Evolutionary conservation across 2,797 vertebrate genomes (phyloP).

Genomic region (Urophycis tenuis): DNA sequence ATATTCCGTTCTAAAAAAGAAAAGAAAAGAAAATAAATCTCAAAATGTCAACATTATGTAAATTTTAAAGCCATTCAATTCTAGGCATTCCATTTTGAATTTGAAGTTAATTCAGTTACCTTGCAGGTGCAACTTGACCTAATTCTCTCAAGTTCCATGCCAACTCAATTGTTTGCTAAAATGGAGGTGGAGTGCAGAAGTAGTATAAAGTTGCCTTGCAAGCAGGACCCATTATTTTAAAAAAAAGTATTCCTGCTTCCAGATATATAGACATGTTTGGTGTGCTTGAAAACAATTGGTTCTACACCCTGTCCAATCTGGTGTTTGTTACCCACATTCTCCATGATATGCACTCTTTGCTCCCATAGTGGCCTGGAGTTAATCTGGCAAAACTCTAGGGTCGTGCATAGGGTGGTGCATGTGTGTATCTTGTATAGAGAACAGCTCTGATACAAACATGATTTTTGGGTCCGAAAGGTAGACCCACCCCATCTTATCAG

Average conservation of each 20-base stretch:
- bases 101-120: background rate
- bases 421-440: background rate
- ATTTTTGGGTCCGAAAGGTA: background rate
- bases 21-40: background rate
- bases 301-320: background rate
- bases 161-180: too few species aligned
- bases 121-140: background rate
- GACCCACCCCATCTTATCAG: background rate
- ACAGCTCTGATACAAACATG: background rate
- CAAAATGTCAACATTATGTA: background rate
- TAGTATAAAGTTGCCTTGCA: too few species aligned
- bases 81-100: background rate
- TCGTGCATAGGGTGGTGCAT: background rate
- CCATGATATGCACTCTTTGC: background rate
- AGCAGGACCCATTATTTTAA: too few species aligned
- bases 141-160: too few species aligned
- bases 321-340: background rate
- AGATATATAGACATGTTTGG: background rate
- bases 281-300: background rate
- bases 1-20: background rate
- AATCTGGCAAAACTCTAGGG: background rate
- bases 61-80: background rate
- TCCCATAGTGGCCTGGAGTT: background rate
- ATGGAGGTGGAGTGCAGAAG: too few species aligned
- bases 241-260: too few species aligned